phyloP scores from a whole-genome alignment of 2,113 vertebrate species.

The Salminus brasiliensis region DNA sequence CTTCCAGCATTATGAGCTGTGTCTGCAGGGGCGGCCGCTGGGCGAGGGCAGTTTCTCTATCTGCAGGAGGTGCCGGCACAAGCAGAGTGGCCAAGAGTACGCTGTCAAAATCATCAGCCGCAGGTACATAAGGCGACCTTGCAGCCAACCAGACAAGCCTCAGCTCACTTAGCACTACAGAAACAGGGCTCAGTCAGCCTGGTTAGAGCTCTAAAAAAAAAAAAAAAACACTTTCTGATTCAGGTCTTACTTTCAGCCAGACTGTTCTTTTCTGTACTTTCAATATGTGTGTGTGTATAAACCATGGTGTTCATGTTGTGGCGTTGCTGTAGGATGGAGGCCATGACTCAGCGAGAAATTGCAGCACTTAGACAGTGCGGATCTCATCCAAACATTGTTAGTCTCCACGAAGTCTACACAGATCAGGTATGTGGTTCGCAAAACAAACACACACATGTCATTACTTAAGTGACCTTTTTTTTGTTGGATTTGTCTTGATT shows the following conservation, averaged over 20 bases:
- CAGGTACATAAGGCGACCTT: constrained; percentile 72
- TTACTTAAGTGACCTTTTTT: not conserved
- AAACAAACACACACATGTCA: not conserved
- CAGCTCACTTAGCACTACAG: no score
- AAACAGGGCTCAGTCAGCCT: no score
- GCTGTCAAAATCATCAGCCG: constrained; percentile 91
- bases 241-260: not conserved
- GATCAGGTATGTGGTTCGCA: constrained; percentile 80
- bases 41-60: constrained; percentile 91
- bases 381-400: constrained; percentile 87
- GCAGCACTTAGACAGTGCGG: constrained; percentile 87
- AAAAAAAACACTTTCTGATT: not conserved
- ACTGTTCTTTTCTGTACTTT: not conserved
- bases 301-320: not conserved
- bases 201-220: not conserved
- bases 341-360: constrained; percentile 86
- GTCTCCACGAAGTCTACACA: constrained; percentile 83
- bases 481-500: not conserved
- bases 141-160: not conserved
- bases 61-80: constrained; percentile 86
- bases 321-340: constrained; percentile 80
- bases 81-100: constrained; percentile 82
- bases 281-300: not conserved
- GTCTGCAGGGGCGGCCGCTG: constrained; percentile 81
- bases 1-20: constrained; percentile 89